phyloP scores from a whole-genome alignment of 1,140 invertebrate genomes.

The Zaprionus africanus region DNA sequence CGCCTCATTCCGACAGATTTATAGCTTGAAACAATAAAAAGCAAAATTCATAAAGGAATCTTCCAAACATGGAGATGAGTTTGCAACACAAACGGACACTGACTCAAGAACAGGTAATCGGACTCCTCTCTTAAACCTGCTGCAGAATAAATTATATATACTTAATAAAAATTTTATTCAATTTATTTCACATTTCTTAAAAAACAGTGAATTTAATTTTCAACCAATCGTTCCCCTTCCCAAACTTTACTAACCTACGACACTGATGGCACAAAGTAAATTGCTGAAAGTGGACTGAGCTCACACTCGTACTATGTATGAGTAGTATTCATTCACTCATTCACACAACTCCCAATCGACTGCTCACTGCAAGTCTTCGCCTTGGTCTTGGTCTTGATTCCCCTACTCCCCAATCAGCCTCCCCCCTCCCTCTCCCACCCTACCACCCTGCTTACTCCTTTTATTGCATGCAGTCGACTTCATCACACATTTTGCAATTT shows the following conservation, averaged over 20 bases:
- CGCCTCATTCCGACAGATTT: too few relatives aligned
- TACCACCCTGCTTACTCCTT: neutral
- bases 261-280: neutral
- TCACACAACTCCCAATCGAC: slow-evolving; percentile 31
- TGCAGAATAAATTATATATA: too few relatives aligned
- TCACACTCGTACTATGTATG: neutral
- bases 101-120: too few relatives aligned
- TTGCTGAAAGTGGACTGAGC: neutral
- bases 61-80: too few relatives aligned
- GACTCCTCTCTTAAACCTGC: too few relatives aligned
- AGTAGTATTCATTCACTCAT: slow-evolving; percentile 50
- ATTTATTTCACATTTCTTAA: too few relatives aligned
- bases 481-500: slow-evolving; percentile 80
- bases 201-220: too few relatives aligned
- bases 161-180: too few relatives aligned
- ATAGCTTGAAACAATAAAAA: too few relatives aligned
- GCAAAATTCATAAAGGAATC: too few relatives aligned
- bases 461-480: slow-evolving; percentile 51
- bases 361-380: slow-evolving; percentile 24
- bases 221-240: neutral
- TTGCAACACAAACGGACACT: too few relatives aligned
- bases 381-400: neutral
- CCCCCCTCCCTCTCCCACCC: neutral
- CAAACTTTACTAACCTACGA: neutral
- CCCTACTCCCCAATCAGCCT: neutral